Percentiles rank a stretch among this genome's conserved stretches.
Conservation (phyloP, 2,797 vertebrate species). For the Orientallactaga sibirica region DNA sequence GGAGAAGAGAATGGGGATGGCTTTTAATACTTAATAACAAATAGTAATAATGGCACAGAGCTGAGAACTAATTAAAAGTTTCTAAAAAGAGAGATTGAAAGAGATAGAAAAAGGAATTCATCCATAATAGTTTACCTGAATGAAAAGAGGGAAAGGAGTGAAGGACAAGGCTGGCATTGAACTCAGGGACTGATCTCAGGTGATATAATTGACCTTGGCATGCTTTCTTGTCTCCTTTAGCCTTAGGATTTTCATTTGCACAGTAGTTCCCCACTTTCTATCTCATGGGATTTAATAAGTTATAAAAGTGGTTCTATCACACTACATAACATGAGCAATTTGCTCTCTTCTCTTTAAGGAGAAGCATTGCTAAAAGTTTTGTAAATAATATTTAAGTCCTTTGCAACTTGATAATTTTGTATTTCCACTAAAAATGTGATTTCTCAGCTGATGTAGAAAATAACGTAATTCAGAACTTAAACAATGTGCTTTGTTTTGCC, state of each 20-base stretch:
- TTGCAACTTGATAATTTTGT: constrained; percentile 38
- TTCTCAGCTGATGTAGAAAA: neutral
- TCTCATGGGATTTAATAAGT: neutral
- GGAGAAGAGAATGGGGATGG: constrained; percentile 20
- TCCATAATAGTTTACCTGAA: constrained; percentile 76
- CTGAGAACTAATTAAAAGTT: constrained; percentile 89
- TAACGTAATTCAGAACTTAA: constrained; percentile 26
- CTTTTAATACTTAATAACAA: constrained; percentile 89
- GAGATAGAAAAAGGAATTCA: constrained; percentile 78
- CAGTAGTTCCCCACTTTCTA: neutral
- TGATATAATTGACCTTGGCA: neutral
- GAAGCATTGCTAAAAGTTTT: neutral
- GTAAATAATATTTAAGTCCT: neutral
- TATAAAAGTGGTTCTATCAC: neutral
- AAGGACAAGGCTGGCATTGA: neutral
- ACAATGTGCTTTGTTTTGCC: constrained; percentile 14
- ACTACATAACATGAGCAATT: neutral
- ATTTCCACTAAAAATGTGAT: neutral
- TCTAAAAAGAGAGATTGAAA: constrained; percentile 84
- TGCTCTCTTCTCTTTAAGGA: neutral
- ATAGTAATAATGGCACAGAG: constrained; percentile 87
- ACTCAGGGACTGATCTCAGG: neutral
- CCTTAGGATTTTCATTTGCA: neutral
- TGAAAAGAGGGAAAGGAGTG: neutral
- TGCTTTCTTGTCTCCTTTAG: neutral